phyloP scores from a whole-genome alignment of 1,140 invertebrate species.

The Drosophila parvula region DNA sequence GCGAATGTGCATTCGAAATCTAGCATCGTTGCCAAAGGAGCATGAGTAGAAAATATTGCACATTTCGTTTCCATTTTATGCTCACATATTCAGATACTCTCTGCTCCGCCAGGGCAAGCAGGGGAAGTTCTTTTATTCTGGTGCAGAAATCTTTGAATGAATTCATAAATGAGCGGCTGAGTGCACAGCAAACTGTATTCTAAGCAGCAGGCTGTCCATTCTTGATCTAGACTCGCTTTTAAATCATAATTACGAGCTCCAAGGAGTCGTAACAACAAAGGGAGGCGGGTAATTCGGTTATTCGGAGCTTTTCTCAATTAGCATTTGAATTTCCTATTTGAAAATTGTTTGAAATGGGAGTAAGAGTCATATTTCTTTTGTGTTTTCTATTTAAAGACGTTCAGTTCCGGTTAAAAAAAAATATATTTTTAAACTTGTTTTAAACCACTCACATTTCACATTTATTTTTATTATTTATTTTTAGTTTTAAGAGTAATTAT shows the following conservation, averaged over 20 bases:
- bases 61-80: slow-evolving; percentile 69
- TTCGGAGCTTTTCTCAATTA: neutral
- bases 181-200: slow-evolving; percentile 41
- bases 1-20: slow-evolving; percentile 46
- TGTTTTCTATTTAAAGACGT: neutral
- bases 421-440: no score
- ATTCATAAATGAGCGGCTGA: slow-evolving; percentile 65
- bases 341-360: neutral
- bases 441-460: no score
- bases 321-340: neutral
- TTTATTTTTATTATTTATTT: no score
- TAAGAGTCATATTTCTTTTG: neutral
- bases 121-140: slow-evolving; percentile 4
- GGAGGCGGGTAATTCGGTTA: neutral
- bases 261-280: slow-evolving; percentile 3
- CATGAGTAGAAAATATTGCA: slow-evolving; percentile 69
- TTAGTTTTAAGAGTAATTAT: no score
- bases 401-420: no score
- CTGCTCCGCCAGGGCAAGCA: neutral
- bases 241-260: slow-evolving; percentile 47
- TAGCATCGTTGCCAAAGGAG: slow-evolving; percentile 54
- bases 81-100: slow-evolving; percentile 41
- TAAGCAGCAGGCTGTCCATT: slow-evolving; percentile 18
- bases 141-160: slow-evolving; percentile 46
- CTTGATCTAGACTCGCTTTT: slow-evolving; percentile 29